Evolutionary conservation across 1,140 invertebrate species (phyloP), one percentile per base, ranked within the genome.

Genomic region (Achatina immaculata): DNA sequence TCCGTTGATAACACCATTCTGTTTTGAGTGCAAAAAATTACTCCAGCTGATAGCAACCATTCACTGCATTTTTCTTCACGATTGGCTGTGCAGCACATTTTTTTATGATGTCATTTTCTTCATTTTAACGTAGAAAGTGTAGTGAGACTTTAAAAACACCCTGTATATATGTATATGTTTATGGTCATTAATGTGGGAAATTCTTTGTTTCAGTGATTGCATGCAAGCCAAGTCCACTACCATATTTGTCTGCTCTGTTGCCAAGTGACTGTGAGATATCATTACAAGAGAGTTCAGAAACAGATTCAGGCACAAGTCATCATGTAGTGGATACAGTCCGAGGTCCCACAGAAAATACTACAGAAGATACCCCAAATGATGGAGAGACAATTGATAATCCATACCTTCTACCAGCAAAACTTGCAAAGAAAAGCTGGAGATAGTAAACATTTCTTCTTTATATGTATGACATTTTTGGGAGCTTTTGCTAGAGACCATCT

Each of bases 191-290:
- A 38, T 69, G n/a, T 42, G 19, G 24, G 36, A 42, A 24, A 42
- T 43, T 34, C 21, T 62, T 81, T 71, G 48, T 79, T 81, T 68
- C 92, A 96, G 95, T 98, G 83, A 97, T 99, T 87, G 95, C 96
- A 1, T 95, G 95, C 83, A 97, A 96, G 89, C 94, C 95, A 9
- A 92, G 93, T 82, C 94, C 95, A 88, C 95, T 96, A 24, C 94
- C 96, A 28, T 98, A 98, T 89, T 89, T 98, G 11, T 93, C 94
- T 83, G 96, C 96, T 4, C 92, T 99, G 7, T 90, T 98, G 84
- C 97, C 97, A 1, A 95, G 95, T 85, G 97, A 99, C 92, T 97
- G 99, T 93, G 95, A 98, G 42, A 97, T 98, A 92, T 58, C 36
- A 3, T 6, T n/a, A 16, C 66, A 71, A n/a, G 97, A 98, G 87